A percentile compares a stretch with the other conserved stretches of the same genome.
Conservation (phyloP, 2,888 invertebrate species). For the Parascotia fuliginaria region DNA sequence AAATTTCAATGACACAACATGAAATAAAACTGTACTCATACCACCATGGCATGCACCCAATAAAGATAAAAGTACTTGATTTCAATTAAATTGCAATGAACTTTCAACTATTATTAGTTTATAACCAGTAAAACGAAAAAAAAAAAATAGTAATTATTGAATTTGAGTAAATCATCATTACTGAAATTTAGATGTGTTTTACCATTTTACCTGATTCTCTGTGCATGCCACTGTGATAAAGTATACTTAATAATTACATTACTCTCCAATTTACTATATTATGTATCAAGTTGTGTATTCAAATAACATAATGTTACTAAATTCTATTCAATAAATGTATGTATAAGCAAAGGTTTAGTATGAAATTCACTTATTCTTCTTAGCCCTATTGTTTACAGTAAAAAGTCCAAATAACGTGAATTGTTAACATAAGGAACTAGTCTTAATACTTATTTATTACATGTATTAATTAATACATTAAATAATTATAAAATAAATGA, state of each 20-base stretch:
- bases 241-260: neutral
- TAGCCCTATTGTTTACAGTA: constrained; percentile 9
- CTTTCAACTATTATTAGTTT: too few relatives aligned
- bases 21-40: too few relatives aligned
- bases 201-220: too few relatives aligned
- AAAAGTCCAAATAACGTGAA: constrained; percentile 20
- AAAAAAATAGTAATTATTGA: too few relatives aligned
- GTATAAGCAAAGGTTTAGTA: constrained; percentile 8
- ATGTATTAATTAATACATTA: constrained; percentile 25
- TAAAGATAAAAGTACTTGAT: too few relatives aligned
- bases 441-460: constrained; percentile 32
- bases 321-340: constrained; percentile 1
- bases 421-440: constrained; percentile 33
- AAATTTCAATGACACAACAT: neutral
- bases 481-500: constrained; percentile 33
- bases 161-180: too few relatives aligned
- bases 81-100: too few relatives aligned
- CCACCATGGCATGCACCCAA: too few relatives aligned
- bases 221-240: too few relatives aligned
- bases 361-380: constrained; percentile 18
- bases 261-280: neutral
- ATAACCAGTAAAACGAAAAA: too few relatives aligned
- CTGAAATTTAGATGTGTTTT: too few relatives aligned
- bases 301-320: neutral
- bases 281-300: neutral